A percentile compares a stretch with the other conserved stretches of the same genome.
These are phyloP conservation scores for Chymomyza fuscimana DNA, from an alignment of 2,888 invertebrate species.

Conservation along the genomic window DNA sequence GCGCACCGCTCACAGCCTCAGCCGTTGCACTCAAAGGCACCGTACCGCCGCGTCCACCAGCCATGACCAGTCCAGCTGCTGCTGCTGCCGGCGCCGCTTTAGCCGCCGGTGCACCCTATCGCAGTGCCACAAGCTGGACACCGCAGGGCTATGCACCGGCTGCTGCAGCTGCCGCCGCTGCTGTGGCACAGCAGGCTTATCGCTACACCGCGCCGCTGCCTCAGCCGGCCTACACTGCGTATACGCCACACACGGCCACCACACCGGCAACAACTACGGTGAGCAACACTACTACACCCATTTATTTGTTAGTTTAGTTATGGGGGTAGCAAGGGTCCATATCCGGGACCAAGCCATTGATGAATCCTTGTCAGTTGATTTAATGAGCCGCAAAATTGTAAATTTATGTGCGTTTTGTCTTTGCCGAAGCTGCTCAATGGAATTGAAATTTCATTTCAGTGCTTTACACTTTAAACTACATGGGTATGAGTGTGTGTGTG, in stretches of 20 bases:
- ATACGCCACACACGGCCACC: conserved; percentile 79
- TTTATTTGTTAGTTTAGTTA: background rate
- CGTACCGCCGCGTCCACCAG: conserved; percentile 78
- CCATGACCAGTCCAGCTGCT: conserved; percentile 80
- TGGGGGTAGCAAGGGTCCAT: background rate
- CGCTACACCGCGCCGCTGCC: conserved; percentile 80
- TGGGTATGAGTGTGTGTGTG: background rate
- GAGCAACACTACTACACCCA: conserved; percentile 51
- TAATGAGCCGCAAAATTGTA: conserved; percentile 61
- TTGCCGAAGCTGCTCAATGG: conserved; percentile 7
- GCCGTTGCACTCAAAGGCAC: conserved; percentile 79
- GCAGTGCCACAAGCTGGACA: conserved; percentile 80
- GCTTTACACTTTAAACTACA: conserved; percentile 55
- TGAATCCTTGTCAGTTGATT: conserved; percentile 22
- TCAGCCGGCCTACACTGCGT: conserved; percentile 80
- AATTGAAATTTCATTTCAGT: conserved; percentile 51
- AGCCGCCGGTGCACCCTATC: conserved; percentile 79
- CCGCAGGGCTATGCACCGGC: conserved; percentile 80
- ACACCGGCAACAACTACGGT: conserved; percentile 79
- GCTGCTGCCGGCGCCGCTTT: conserved; percentile 79
- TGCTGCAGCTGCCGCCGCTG: conserved; percentile 78
- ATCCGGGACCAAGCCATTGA: background rate
- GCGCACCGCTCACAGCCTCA: conserved; percentile 79
- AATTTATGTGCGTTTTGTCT: conserved; percentile 51
- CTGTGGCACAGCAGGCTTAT: conserved; percentile 79